These are phyloP conservation scores for Acutogordius australiensis DNA, from an alignment of 2,888 invertebrate species.

Conservation along the genomic window DNA sequence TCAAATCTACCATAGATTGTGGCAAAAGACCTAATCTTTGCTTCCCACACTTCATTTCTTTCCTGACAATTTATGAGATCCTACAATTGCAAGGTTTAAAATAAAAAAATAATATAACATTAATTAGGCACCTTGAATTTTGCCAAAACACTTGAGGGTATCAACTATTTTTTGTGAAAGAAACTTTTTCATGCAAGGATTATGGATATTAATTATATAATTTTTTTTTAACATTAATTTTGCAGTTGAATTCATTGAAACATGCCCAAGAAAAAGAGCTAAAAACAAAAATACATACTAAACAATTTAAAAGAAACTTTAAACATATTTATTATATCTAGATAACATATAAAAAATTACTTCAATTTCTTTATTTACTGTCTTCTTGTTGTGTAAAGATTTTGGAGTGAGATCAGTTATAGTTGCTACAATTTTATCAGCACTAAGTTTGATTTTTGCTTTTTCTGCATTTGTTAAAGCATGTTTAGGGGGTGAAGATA, in stretches of 20 bases:
- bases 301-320: conserved; percentile 1
- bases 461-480: background rate
- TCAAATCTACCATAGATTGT: conserved; percentile 93
- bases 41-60: conserved; percentile 21
- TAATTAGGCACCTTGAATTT: too few relatives aligned
- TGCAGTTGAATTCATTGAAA: too few relatives aligned
- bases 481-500: too few relatives aligned
- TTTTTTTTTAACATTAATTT: too few relatives aligned
- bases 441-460: conserved; percentile 43
- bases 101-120: too few relatives aligned
- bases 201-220: too few relatives aligned
- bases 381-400: conserved; percentile 55
- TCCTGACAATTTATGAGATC: background rate
- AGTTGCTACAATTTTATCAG: conserved; percentile 47
- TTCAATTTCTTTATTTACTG: conserved; percentile 59
- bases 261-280: too few relatives aligned
- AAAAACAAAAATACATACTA: conserved; percentile 12
- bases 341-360: conserved; percentile 22
- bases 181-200: too few relatives aligned
- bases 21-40: conserved; percentile 69
- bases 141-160: too few relatives aligned
- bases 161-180: too few relatives aligned
- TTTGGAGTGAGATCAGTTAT: conserved; percentile 60
- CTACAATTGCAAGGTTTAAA: too few relatives aligned
- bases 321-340: background rate